Conservation (phyloP, 2,888 invertebrate species). For the Stenolophus ochropezus region DNA sequence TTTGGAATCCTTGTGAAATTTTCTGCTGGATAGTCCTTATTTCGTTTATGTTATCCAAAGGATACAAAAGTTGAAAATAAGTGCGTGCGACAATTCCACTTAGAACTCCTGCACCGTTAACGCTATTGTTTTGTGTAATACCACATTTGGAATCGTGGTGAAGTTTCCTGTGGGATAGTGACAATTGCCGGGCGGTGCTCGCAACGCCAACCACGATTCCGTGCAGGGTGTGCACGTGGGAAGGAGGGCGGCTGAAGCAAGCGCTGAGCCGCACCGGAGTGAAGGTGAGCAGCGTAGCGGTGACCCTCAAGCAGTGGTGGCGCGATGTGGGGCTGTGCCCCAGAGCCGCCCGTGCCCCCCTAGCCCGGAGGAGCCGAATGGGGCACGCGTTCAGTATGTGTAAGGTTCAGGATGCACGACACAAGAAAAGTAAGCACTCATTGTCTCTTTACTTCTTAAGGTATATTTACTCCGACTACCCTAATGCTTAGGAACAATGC, state of each 20-base stretch:
- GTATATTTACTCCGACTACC: too few species aligned
- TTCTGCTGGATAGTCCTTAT: too few species aligned
- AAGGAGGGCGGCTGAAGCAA: slow-evolving; percentile 60
- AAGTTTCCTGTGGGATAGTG: too few species aligned
- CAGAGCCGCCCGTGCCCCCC: slow-evolving; percentile 69
- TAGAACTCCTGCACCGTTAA: too few species aligned
- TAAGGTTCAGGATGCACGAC: slow-evolving; percentile 86
- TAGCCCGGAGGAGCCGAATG: slow-evolving; percentile 74
- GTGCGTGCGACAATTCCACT: too few species aligned
- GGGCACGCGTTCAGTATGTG: slow-evolving; percentile 89
- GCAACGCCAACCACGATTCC: not conserved
- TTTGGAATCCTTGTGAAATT: too few species aligned
- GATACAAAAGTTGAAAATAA: too few species aligned
- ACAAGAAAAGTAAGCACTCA: slow-evolving; percentile 81
- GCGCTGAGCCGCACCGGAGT: slow-evolving; percentile 67
- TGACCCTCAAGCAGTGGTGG: slow-evolving; percentile 73
- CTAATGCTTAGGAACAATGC: too few species aligned
- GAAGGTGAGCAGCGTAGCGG: slow-evolving; percentile 72
- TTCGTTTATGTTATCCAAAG: too few species aligned
- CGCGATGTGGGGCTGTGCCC: slow-evolving; percentile 74
- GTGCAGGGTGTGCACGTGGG: not conserved
- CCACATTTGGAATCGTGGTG: too few species aligned
- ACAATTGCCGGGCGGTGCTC: too few species aligned
- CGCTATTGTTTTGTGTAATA: too few species aligned
- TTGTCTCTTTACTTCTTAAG: not conserved